Evolutionary conservation across 2,888 invertebrate species (phyloP), one percentile per base, ranked within the genome.

Genomic region (Brachylomia viminalis): DNA sequence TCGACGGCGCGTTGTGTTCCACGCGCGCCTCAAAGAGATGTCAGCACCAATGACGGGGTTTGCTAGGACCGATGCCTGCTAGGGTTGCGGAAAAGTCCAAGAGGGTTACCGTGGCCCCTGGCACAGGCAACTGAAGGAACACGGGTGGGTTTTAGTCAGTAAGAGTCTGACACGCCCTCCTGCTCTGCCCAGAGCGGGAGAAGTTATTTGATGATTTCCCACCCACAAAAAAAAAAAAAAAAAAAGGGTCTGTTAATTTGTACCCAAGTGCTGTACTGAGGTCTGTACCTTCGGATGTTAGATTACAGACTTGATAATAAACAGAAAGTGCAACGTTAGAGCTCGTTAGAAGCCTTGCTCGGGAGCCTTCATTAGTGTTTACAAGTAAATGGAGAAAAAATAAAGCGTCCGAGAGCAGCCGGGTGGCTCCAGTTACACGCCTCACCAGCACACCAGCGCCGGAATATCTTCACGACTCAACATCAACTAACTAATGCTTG

Each of bases 351-450:
- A 89, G 87, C 86, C 85, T 87, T 89, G 88, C 86, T 86, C 88
- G 88, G 88, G 88, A 84, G 92, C 91, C 93, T 94, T 95, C 95
- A 94, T 95, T 95, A 95, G 93, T 92, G 93, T 92, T 92, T 92
- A 92, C 92, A 87, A 91, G 90, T 90, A 91, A 93, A 92, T 90
- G 84, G 85, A 91, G 91, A 92, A 93, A 94, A 94, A 93, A 92
- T 89, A 89, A 90, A 91, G 84, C 86, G 82, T 82, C 86, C 86
- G 89, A 83, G 89, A 86, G 84, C 80, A 77, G 75, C 86, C 83
- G 82, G 79, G 82, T 82, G 84, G 85, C 86, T 86, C 86, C 72
- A 72, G 85, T 81, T 80, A 87, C 82, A 76, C 83, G 80, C 82
- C 79, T 66, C 77, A 72, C 64, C 73, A 72, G 83, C 74, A 62